Evolutionary conservation across 2,113 vertebrate genomes (phyloP), one percentile per base, ranked within the genome.

Genomic region (Balaeniceps rex): DNA sequence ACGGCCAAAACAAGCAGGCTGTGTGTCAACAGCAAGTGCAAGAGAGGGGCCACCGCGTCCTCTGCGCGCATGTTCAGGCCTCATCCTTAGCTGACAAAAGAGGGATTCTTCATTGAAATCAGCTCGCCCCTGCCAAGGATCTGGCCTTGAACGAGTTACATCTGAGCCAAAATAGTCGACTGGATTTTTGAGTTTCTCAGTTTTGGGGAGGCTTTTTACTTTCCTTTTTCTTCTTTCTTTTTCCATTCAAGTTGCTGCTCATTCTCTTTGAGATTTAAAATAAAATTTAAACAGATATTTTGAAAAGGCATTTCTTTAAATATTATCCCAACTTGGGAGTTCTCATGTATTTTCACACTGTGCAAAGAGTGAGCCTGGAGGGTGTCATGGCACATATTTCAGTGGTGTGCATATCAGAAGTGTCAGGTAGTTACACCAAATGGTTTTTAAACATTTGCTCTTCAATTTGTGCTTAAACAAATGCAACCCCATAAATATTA

Each of bases 31-130:
- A 79, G 58, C 44, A 25, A 68, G 29, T 3, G 46, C 1, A 7
- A 61, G 66, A 81, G 44, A 66, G 13, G 31, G 21, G 14, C 26
- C 31, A 36, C 9, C 0, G 0, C 0, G 0, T 11, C 29, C 65
- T 40, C 52, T 9, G 26, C 1, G 6, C 0, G 0, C 0, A 0
- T 19, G 31, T 15, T 38, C 42, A 19, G 38, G 40, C 15, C 18
- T 14, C 29, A 15, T 29, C 81, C 65, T 88, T 51, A 10, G 3
- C 38, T 52, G 54, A 54, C 16, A 54, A 46, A 80, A 82, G n/a
- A 82, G 17, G 29, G 63, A 78, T 60, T 77, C 63, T 42, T 38
- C 66, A 70, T 1, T 10, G 19, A 65, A 60, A 81, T 60, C 81
- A 69, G 33, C 42, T 51, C 74, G 15, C 16, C 12, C 28, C 49